Evolutionary conservation across 2,797 vertebrate species (phyloP), one percentile per base, ranked within the genome.

Genomic region (Chelmon rostratus): DNA sequence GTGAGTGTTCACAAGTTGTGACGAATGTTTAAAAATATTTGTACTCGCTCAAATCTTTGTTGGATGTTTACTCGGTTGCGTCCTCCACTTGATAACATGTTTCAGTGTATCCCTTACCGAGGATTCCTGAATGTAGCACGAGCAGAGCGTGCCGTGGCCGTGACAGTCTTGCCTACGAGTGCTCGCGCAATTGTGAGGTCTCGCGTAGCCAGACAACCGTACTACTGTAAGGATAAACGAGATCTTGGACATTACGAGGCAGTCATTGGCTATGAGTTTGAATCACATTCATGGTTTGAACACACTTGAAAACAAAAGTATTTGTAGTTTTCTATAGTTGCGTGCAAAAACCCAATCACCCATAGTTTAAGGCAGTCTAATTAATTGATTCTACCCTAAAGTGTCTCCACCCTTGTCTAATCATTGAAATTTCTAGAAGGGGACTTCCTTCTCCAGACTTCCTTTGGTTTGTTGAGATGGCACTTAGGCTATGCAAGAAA

Each of bases 161-260:
- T 70, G 66, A 46, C 66, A 35, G 63, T 44, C 58, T 44, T 71
- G 67, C 67, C 68, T 63, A 50, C 25, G 35, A 9, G 57, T 50
- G 54, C 49, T 70, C 79, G 71, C 74, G 42, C 53, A 19, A 68
- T 73, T 72, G 66, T 59, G 46, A 66, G 40, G 9, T 81, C 62
- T 89, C 80, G 85, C 76, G 82, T 57, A 38, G 49, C 11, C 21
- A 58, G 19, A 42, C 40, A n/a, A 16, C 65, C 12, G 10, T 56
- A 38, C 42, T 8, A n/a, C 56, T 23, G 1, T 16, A 19, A 8
- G 21, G 13, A 19, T 19, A 37, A 37, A 70, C 58, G 23, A 82
- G 25, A 72, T 15, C 57, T 56, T 9, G 9, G 21, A 54, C 18
- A 42, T 53, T 2, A 66, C 21, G 16, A 35, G 46, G 16, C 46